These are phyloP conservation scores for Coreoperca whiteheadi DNA, from an alignment of 2,113 vertebrate genomes.

Conservation along the genomic window DNA sequence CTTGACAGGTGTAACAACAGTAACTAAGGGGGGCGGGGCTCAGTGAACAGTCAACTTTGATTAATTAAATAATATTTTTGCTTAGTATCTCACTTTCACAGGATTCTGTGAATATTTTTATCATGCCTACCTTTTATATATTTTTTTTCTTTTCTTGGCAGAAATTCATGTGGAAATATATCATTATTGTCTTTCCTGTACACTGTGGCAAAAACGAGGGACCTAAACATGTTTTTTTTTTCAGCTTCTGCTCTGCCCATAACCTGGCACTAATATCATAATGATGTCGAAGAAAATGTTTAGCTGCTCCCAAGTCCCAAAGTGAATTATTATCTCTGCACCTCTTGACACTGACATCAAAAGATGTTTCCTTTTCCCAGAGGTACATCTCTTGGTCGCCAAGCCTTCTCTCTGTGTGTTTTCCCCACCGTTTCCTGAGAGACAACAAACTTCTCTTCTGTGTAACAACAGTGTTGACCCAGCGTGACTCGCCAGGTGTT, in stretches of 20 bases:
- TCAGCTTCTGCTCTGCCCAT: conserved; percentile 26
- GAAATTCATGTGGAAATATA: conserved; percentile 9
- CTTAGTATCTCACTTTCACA: too few species aligned
- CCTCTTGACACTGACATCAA: conserved; percentile 70
- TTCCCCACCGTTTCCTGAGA: conserved; percentile 35
- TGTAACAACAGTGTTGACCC: conserved; percentile 59
- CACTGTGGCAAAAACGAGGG: background rate
- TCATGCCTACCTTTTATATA: too few species aligned
- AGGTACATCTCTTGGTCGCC: conserved; percentile 36
- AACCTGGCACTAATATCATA: conserved; percentile 47
- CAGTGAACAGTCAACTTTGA: background rate
- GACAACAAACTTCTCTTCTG: conserved; percentile 47
- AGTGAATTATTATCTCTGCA: conserved; percentile 72
- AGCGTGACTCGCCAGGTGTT: conserved; percentile 49
- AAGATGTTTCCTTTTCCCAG: conserved; percentile 49
- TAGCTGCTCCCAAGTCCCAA: conserved; percentile 55
- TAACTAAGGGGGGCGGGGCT: too few species aligned
- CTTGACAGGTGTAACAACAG: too few species aligned
- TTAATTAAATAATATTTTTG: too few species aligned
- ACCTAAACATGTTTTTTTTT: conserved; percentile 33
- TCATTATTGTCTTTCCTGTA: conserved; percentile 4
- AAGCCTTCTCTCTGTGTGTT: conserved; percentile 37
- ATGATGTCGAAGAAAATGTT: conserved; percentile 56
- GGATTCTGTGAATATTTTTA: too few species aligned
- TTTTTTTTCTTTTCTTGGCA: background rate